Conservation (phyloP, 1,140 invertebrate species). For the Bombus fervidus region DNA sequence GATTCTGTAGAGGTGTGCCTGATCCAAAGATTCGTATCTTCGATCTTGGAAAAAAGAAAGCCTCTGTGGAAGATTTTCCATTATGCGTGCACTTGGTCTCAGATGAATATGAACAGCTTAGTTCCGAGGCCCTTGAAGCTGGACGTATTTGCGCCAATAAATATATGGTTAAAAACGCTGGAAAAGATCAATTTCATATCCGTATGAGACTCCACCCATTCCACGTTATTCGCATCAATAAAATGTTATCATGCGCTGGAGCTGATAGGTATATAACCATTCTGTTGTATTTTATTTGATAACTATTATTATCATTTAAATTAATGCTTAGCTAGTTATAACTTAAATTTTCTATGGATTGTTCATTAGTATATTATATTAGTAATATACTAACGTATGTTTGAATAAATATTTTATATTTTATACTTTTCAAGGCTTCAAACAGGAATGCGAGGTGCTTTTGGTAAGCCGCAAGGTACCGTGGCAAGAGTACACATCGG, state of each 20-base stretch:
- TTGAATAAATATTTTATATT: background rate
- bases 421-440: conserved; percentile 91
- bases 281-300: background rate
- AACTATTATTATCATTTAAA: background rate
- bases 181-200: conserved; percentile 99
- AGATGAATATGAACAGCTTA: conserved; percentile 99
- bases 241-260: conserved; percentile 99
- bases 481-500: conserved; percentile 99
- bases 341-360: conserved; percentile 14
- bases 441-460: conserved; percentile 99
- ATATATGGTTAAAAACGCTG: conserved; percentile 97
- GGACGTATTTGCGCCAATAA: conserved; percentile 99
- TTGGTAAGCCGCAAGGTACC: conserved; percentile 99
- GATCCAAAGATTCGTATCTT: conserved; percentile 99
- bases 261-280: conserved; percentile 94
- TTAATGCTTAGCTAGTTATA: conserved; percentile 22
- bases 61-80: conserved; percentile 98
- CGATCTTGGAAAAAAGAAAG: conserved; percentile 99
- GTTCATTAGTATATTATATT: background rate
- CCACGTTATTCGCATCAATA: conserved; percentile 99
- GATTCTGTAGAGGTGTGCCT: conserved; percentile 99
- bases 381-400: background rate
- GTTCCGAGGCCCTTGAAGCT: conserved; percentile 98
- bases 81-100: conserved; percentile 98
- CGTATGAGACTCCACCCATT: conserved; percentile 99